Percentiles rank a stretch among this genome's conserved stretches.
phyloP scores from a whole-genome alignment of 1,140 invertebrate species.

The Tigriopus japonicus region DNA sequence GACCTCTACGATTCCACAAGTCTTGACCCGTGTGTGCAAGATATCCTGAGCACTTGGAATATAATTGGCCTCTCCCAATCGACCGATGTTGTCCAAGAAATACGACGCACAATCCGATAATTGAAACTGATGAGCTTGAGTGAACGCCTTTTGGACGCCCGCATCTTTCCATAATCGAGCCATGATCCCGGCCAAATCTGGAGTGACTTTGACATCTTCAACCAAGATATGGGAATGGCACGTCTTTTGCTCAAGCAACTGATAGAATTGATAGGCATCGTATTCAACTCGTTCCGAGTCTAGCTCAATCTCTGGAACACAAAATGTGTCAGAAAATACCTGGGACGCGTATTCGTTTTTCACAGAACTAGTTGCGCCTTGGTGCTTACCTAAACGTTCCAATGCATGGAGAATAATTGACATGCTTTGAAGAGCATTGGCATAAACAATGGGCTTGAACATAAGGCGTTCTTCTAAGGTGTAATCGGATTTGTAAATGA shows the following conservation, averaged over 20 bases:
- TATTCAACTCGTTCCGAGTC: conserved; percentile 8
- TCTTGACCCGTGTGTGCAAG: conserved; percentile 9
- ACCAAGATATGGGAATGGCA: conserved; percentile 5
- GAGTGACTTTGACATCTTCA: conserved; percentile 6
- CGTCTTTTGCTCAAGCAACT: conserved; percentile 4
- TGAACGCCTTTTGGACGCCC: conserved; percentile 4
- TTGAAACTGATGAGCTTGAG: background rate
- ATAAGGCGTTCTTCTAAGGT: conserved; percentile 2
- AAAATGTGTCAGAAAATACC: background rate
- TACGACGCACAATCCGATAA: conserved; percentile 8
- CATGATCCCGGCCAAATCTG: background rate
- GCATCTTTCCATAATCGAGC: conserved; percentile 4
- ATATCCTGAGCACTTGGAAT: conserved; percentile 12
- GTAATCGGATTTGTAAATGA: background rate
- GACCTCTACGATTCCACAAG: conserved; percentile 12
- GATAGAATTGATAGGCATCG: conserved; percentile 7
- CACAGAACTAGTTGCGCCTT: too few species aligned
- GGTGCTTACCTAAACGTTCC: background rate
- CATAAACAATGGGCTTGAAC: conserved; percentile 2
- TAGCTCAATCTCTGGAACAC: background rate
- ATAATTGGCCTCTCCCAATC: background rate
- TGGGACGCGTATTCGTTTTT: too few species aligned
- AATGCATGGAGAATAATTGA: background rate
- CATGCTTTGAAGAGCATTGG: conserved; percentile 3
- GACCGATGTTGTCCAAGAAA: conserved; percentile 3